Base-by-base conservation (phyloP, 2,888 invertebrate genomes). In the Achlya flavicornis region DNA sequence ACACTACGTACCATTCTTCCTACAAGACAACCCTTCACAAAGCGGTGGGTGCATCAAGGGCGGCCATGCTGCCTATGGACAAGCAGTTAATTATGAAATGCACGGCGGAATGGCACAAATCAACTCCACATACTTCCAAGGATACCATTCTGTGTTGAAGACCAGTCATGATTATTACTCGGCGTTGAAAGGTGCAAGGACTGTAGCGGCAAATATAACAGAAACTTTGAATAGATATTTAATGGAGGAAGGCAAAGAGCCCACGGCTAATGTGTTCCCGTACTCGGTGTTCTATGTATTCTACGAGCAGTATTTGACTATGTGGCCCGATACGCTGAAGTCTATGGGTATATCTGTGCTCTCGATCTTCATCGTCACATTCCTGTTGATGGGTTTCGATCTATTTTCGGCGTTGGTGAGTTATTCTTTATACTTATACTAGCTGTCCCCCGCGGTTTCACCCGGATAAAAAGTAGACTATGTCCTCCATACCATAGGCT, bases 211-310 rank as follows among this genome's bases (percentile, higher is more conserved):
- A 7, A 98, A 98, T 82, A 95, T 99, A 26, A 97, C 98, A 0
- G 91, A 95, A 41, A 97, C 96, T 74, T 90, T 99, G 16, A 96
- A 96, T 78, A 85, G 85, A 0, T 95, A 96, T 70, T 84, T 96
- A 0, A 90, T 87, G 63, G 90, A 88, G 1, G 81, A 86, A 33
- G 95, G 94, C 26, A 79, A 85, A 64, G 89, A 85, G 57, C 74
- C 77, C 0, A 90, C 91, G 0, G 94, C 96, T 35, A 96, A 95
- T 85, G 97, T 98, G 69, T 97, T 97, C 86, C 97, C 97, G 0
- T 98, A 99, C 93, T 98, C 97, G 0, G 96, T 99, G 62, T 99
- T 99, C 93, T 99, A 99, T 87, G 99, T 99, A 35, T 99, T 98
- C 93, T 99, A 99, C 87, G 99, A 99, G 87, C 99, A 99, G 92